These are phyloP conservation scores for Trigoniulus corallinus DNA, from an alignment of 1,140 invertebrate species.

Conservation along the genomic window DNA sequence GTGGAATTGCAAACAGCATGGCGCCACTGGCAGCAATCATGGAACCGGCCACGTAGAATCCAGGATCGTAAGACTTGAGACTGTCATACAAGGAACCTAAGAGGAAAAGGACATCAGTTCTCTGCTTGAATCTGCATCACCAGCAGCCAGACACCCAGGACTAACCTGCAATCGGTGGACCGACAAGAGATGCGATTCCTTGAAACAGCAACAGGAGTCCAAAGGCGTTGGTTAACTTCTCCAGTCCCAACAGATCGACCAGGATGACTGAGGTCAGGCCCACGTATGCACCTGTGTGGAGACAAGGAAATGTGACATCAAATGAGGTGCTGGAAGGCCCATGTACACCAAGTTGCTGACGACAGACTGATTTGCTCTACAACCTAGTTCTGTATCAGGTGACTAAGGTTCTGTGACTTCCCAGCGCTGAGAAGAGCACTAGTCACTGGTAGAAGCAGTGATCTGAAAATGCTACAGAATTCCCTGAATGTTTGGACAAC, in stretches of 20 bases:
- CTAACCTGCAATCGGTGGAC: conserved; percentile 71
- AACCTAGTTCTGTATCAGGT: too few relatives aligned
- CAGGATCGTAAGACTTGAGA: conserved; percentile 57
- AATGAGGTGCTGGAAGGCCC: neutral
- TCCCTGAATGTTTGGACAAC: too few relatives aligned
- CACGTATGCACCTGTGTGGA: conserved; percentile 59
- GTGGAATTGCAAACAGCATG: conserved; percentile 72
- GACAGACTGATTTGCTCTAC: too few relatives aligned
- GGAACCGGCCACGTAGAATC: conserved; percentile 61
- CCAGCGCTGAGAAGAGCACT: too few relatives aligned
- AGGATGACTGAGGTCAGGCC: conserved; percentile 79
- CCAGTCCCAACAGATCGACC: conserved; percentile 68
- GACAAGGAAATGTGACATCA: neutral
- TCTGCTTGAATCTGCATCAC: neutral
- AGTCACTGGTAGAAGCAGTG: too few relatives aligned
- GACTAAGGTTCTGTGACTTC: too few relatives aligned
- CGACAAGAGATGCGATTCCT: conserved; percentile 73
- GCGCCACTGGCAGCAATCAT: conserved; percentile 71
- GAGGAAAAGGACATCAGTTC: conserved; percentile 19
- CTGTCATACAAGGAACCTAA: conserved; percentile 63
- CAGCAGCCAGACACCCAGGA: neutral
- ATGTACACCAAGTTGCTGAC: too few relatives aligned
- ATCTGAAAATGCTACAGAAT: too few relatives aligned
- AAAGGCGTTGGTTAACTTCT: conserved; percentile 79
- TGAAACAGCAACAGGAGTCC: conserved; percentile 80